Percentiles rank a stretch among this genome's conserved stretches.
Conservation (phyloP, 2,888 invertebrate genomes). For the Tenthredo distinguenda region DNA sequence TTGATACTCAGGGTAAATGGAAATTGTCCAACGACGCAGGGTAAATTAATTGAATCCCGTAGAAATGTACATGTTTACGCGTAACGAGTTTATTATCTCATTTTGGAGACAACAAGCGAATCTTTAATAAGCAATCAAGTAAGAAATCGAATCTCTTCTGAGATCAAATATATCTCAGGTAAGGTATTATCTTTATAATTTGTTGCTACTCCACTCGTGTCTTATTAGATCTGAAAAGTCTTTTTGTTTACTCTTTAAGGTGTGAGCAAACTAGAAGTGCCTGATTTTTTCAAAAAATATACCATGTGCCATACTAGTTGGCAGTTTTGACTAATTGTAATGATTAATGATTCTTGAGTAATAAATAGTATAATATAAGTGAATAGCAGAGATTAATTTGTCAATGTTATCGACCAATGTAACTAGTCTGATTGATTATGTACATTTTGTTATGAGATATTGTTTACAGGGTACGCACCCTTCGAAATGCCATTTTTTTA, state of each 20-base stretch:
- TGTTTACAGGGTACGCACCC: neutral
- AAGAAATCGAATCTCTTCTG: neutral
- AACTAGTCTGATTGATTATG: constrained; percentile 23
- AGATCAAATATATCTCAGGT: neutral
- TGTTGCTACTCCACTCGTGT: neutral
- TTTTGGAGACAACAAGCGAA: neutral
- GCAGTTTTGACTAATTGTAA: constrained; percentile 1
- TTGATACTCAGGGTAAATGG: neutral
- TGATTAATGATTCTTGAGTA: neutral
- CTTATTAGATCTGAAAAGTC: constrained; percentile 5
- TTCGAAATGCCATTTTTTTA: neutral
- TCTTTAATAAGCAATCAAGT: neutral
- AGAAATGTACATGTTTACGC: neutral
- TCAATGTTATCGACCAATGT: neutral
- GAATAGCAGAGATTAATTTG: neutral
- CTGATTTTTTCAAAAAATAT: constrained; percentile 29
- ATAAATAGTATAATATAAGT: neutral
- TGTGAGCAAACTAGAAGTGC: constrained; percentile 19
- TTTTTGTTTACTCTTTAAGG: neutral
- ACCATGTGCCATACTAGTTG: constrained; percentile 25
- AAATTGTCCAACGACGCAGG: constrained; percentile 24
- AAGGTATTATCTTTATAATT: neutral
- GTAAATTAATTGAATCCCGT: constrained; percentile 14
- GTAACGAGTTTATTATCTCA: neutral
- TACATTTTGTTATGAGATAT: constrained; percentile 14